These are phyloP conservation scores for Fringilla coelebs DNA, from an alignment of 2,797 vertebrate genomes.

Conservation along the genomic window DNA sequence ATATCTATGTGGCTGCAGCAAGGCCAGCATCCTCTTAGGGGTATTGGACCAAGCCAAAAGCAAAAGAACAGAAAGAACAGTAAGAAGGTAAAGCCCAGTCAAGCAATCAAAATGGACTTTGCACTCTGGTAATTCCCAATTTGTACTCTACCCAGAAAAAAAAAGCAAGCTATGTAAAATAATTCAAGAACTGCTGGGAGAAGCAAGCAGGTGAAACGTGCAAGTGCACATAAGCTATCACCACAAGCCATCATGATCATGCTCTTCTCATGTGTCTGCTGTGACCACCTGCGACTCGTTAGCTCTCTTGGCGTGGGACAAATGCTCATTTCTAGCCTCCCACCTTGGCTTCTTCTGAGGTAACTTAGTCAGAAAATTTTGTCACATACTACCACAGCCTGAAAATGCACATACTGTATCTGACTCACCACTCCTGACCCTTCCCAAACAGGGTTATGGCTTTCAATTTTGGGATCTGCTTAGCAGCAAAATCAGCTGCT, in stretches of 20 bases:
- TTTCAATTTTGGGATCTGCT: background rate
- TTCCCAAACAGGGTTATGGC: background rate
- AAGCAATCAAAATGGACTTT: slow-evolving; percentile 18
- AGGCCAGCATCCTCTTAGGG: background rate
- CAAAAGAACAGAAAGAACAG: background rate
- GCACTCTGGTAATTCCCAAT: background rate
- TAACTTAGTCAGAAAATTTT: background rate
- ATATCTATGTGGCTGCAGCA: background rate
- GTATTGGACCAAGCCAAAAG: background rate
- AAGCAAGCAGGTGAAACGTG: background rate
- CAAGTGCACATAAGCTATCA: background rate
- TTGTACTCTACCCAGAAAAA: background rate
- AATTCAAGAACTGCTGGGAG: background rate
- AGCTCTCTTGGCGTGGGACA: background rate
- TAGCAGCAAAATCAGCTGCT: background rate
- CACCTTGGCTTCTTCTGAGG: background rate
- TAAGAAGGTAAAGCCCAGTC: background rate
- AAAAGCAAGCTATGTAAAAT: background rate
- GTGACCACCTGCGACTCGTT: background rate
- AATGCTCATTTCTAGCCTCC: background rate
- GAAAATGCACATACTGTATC: background rate
- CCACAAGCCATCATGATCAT: background rate
- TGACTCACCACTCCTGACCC: background rate
- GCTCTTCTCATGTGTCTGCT: background rate
- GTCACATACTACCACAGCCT: background rate